A percentile compares a stretch with the other conserved stretches of the same genome.
Evolutionary conservation across 2,888 invertebrate species (phyloP).

Genomic region (Meteorus colon): DNA sequence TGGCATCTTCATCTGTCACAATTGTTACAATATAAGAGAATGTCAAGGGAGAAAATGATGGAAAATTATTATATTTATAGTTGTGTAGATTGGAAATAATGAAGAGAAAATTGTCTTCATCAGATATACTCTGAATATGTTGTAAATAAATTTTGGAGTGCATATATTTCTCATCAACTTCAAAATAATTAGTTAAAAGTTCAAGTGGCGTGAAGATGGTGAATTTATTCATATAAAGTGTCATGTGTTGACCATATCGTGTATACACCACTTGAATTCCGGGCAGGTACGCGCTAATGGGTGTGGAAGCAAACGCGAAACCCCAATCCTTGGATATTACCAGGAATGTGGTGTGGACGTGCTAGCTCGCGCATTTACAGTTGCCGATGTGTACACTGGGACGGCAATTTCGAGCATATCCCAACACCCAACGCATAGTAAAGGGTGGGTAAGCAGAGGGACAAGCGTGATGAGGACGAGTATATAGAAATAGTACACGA

Average conservation of each 20-base stretch:
- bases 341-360: conserved; percentile 47
- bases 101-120: too few relatives aligned
- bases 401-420: conserved; percentile 50
- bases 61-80: too few relatives aligned
- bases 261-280: conserved; percentile 38
- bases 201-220: background rate
- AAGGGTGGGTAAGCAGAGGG: conserved; percentile 45
- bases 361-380: conserved; percentile 50
- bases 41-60: background rate
- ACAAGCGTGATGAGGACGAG: conserved; percentile 36
- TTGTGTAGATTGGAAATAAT: too few relatives aligned
- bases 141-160: background rate
- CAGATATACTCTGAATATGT: background rate
- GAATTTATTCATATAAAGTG: conserved; percentile 31
- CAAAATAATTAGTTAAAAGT: background rate
- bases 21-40: background rate
- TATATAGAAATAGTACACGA: conserved; percentile 19
- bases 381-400: conserved; percentile 48
- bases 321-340: conserved; percentile 62
- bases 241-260: conserved; percentile 23
- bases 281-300: conserved; percentile 47
- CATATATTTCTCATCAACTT: background rate
- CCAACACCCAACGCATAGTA: conserved; percentile 42
- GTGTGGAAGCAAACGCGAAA: conserved; percentile 55
- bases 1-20: conserved; percentile 56